Evolutionary conservation across 2,888 invertebrate species (phyloP).

Genomic region (Erebia aethiops): DNA sequence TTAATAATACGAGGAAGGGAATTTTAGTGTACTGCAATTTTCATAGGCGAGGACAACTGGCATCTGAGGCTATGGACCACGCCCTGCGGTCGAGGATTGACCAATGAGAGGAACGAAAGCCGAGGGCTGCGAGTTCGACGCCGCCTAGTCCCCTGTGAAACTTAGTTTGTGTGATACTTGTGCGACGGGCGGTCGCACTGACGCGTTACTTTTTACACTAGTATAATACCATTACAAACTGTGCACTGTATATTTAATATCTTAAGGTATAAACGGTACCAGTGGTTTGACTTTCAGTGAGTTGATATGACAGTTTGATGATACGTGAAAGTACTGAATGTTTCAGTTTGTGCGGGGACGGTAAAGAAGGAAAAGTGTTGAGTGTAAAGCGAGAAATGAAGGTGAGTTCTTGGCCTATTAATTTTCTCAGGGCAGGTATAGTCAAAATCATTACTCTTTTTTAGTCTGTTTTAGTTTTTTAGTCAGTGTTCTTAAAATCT

Average conservation of each 20-base stretch:
- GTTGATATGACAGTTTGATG: conserved; percentile 52
- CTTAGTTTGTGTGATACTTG: conserved; percentile 57
- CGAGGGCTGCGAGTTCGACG: conserved; percentile 42
- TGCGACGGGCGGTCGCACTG: conserved; percentile 56
- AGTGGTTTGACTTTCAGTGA: conserved; percentile 20
- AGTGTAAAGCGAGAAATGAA: conserved; percentile 73
- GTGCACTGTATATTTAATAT: neutral
- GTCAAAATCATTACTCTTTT: no score
- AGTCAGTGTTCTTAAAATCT: no score
- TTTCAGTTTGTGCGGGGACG: conserved; percentile 51
- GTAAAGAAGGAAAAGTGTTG: conserved; percentile 59
- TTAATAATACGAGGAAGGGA: conserved; percentile 53
- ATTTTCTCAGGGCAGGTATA: no score
- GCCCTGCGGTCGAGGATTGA: conserved; percentile 41
- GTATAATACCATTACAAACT: neutral
- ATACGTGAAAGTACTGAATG: conserved; percentile 47
- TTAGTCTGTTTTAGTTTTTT: no score
- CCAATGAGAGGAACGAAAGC: conserved; percentile 52
- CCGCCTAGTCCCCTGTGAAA: conserved; percentile 51
- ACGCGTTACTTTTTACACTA: neutral
- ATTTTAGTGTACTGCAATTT: conserved; percentile 45
- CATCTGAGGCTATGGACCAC: conserved; percentile 44
- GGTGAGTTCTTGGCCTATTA: conserved; percentile 49
- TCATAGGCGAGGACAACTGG: conserved; percentile 50
- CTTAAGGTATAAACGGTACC: conserved; percentile 23